phyloP scores from a whole-genome alignment of 2,797 vertebrate genomes.

The Molossus molossus region DNA sequence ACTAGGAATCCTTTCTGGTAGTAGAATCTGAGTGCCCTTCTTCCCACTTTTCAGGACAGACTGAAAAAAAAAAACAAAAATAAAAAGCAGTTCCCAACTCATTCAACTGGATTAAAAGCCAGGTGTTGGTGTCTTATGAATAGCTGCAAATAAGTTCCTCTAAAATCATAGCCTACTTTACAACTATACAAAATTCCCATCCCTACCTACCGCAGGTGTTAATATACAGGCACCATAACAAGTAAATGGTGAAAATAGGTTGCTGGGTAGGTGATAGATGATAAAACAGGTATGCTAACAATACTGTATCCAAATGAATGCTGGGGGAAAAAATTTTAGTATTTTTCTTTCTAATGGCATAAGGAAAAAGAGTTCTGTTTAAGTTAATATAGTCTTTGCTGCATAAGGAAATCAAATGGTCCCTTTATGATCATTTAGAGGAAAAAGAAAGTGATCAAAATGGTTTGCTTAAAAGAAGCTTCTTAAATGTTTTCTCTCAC shows the following conservation, averaged over 20 bases:
- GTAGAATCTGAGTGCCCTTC: not conserved
- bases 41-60: not conserved
- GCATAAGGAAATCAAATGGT: not conserved
- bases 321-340: not conserved
- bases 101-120: slow-evolving; percentile 23
- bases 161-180: not conserved
- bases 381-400: slow-evolving; percentile 52
- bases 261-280: not conserved
- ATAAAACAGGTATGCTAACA: not conserved
- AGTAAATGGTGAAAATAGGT: not conserved
- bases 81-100: not conserved
- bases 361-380: slow-evolving; percentile 22
- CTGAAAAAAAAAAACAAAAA: not conserved
- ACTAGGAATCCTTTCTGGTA: not conserved
- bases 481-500: slow-evolving; percentile 53
- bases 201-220: not conserved
- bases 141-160: not conserved
- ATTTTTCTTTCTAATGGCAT: slow-evolving; percentile 62
- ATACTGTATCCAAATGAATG: not conserved
- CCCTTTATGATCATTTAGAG: slow-evolving; percentile 20
- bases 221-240: not conserved
- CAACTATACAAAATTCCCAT: not conserved
- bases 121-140: not conserved
- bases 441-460: slow-evolving; percentile 24
- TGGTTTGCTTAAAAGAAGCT: slow-evolving; percentile 32